Evolutionary conservation across 2,797 vertebrate genomes (phyloP).

Genomic region (Lycodopsis pacificus): DNA sequence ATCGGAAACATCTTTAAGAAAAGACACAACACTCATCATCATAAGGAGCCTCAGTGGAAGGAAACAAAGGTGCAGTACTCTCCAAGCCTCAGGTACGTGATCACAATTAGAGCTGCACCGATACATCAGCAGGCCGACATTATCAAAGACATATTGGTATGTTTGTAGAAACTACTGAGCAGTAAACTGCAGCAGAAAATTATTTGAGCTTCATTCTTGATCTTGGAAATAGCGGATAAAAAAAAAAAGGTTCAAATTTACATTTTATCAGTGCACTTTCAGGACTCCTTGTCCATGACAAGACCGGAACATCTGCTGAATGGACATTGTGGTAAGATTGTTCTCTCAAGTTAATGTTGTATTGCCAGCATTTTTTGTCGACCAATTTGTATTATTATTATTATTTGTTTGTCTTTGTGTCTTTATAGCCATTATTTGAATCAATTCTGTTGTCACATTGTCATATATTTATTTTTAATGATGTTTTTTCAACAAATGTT

Average conservation of each 20-base stretch:
- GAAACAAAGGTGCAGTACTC: neutral
- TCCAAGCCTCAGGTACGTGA: neutral
- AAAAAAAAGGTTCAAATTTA: neutral
- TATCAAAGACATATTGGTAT: neutral
- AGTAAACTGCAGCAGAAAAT: neutral
- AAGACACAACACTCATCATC: neutral
- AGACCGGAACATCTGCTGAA: neutral
- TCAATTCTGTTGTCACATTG: no score
- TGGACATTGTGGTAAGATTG: neutral
- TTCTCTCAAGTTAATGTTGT: neutral
- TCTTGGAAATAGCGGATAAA: neutral
- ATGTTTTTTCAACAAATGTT: neutral
- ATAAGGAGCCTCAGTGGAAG: neutral
- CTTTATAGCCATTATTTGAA: neutral
- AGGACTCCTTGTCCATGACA: neutral
- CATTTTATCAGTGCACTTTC: neutral
- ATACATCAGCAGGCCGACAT: neutral
- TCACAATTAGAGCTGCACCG: neutral
- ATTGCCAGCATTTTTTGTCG: neutral
- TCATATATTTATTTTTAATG: neutral
- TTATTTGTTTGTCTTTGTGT: neutral
- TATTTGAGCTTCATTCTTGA: neutral
- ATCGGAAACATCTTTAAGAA: neutral
- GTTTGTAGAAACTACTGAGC: neutral
- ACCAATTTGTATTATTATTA: no score